Conservation (phyloP, 2,888 invertebrate species). For the Adelphocoris suturalis region DNA sequence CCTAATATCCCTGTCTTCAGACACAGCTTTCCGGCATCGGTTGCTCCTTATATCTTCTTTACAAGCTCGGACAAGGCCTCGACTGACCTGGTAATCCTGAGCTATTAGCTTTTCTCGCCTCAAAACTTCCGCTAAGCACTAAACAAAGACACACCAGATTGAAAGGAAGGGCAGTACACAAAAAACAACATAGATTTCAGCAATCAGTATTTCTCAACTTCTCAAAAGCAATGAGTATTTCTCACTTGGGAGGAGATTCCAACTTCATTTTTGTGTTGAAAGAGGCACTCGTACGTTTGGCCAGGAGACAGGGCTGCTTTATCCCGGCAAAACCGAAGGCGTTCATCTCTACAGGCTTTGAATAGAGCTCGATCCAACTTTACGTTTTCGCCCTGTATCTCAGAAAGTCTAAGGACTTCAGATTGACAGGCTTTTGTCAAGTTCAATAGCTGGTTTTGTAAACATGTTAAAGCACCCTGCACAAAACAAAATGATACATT, state of each 20-base stretch:
- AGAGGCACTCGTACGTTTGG: constrained; percentile 92
- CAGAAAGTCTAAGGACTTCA: constrained; percentile 90
- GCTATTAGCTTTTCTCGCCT: constrained; percentile 92
- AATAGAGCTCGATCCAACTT: constrained; percentile 93
- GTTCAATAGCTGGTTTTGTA: constrained; percentile 70
- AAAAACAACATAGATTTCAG: no score
- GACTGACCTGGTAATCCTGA: constrained; percentile 93
- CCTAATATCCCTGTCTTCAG: constrained; percentile 90
- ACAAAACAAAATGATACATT: background rate
- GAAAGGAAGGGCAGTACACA: no score
- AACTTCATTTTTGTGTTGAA: constrained; percentile 88
- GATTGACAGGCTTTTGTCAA: constrained; percentile 77
- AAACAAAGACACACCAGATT: background rate
- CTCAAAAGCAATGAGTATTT: constrained; percentile 80
- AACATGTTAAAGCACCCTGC: constrained; percentile 67
- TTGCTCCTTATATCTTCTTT: constrained; percentile 92
- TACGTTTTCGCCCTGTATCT: constrained; percentile 93
- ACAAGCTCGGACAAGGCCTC: constrained; percentile 92
- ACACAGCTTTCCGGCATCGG: constrained; percentile 90
- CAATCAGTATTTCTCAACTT: no score
- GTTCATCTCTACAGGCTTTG: constrained; percentile 87
- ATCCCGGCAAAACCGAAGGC: constrained; percentile 88
- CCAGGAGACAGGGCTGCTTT: constrained; percentile 84
- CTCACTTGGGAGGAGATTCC: constrained; percentile 80
- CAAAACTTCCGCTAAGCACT: constrained; percentile 90